Evolutionary conservation across 2,888 invertebrate genomes (phyloP).

Genomic region (Choristoneura rosaceana): DNA sequence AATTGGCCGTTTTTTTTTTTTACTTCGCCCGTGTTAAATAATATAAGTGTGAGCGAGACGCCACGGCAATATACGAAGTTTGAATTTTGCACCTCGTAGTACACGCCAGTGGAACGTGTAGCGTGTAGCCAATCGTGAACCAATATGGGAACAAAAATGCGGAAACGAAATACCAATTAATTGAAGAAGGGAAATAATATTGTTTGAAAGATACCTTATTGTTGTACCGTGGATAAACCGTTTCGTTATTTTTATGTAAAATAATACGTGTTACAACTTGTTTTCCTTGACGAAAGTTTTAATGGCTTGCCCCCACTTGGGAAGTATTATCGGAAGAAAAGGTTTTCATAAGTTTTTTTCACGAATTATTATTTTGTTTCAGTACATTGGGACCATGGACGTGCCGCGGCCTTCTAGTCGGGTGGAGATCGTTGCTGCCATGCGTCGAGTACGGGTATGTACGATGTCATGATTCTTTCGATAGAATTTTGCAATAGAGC

Average conservation of each 20-base stretch:
- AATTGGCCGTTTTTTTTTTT: too few species aligned
- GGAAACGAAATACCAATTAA: background rate
- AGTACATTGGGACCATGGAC: constrained; percentile 99
- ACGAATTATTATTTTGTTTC: constrained; percentile 77
- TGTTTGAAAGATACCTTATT: constrained; percentile 1
- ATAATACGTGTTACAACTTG: constrained; percentile 6
- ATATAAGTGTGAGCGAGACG: too few species aligned
- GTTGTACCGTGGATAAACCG: background rate
- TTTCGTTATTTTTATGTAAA: constrained; percentile 2
- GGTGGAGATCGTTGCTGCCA: constrained; percentile 99
- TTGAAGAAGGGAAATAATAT: background rate
- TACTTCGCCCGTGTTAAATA: too few species aligned
- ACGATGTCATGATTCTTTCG: background rate
- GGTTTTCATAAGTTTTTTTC: constrained; percentile 36
- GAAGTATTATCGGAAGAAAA: background rate
- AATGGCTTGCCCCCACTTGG: constrained; percentile 1
- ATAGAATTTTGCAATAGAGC: too few species aligned
- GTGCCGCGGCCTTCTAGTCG: constrained; percentile 98
- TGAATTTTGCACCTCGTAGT: too few species aligned
- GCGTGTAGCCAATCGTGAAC: too few species aligned
- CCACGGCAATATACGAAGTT: too few species aligned
- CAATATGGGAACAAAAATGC: background rate
- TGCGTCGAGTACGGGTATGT: constrained; percentile 98
- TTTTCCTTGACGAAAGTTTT: background rate
- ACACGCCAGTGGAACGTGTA: too few species aligned